These are phyloP conservation scores for Pristiophorus japonicus DNA, from an alignment of 2,113 vertebrate species.

Conservation along the genomic window DNA sequence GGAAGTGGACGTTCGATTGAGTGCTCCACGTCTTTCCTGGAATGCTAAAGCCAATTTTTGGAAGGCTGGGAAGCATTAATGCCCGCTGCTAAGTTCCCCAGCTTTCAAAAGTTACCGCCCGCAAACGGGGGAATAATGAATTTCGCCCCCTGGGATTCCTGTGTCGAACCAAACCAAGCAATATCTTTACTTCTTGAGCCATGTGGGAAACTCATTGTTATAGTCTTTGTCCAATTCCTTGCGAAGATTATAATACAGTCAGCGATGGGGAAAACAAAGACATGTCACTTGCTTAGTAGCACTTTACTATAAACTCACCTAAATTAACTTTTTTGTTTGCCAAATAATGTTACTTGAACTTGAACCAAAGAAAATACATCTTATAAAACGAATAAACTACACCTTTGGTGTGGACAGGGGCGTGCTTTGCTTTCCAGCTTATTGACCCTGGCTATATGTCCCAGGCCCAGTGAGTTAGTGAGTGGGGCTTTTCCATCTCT, in stretches of 20 bases:
- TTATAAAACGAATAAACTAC: conserved; percentile 12
- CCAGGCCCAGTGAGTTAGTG: background rate
- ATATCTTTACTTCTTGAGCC: background rate
- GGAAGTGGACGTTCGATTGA: too few relatives aligned
- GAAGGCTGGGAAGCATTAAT: too few relatives aligned
- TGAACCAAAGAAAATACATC: conserved; percentile 17
- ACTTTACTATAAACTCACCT: background rate
- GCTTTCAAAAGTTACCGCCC: too few relatives aligned
- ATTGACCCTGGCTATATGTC: background rate
- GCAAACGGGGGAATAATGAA: too few relatives aligned
- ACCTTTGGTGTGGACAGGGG: background rate
- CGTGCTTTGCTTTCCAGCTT: background rate
- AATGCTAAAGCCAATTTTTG: too few relatives aligned
- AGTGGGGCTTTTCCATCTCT: background rate
- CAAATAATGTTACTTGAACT: conserved; percentile 18
- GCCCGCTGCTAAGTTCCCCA: too few relatives aligned
- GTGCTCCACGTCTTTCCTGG: too few relatives aligned
- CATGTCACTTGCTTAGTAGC: background rate
- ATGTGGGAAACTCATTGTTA: background rate
- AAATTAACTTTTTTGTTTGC: background rate
- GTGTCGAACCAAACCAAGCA: background rate
- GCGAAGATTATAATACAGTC: background rate
- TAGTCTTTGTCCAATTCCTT: background rate
- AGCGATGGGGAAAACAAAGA: background rate
- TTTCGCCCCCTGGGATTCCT: too few relatives aligned